Evolutionary conservation across 2,797 vertebrate genomes (phyloP), one percentile per base, ranked within the genome.

Genomic region (Pempheris klunzingeri): DNA sequence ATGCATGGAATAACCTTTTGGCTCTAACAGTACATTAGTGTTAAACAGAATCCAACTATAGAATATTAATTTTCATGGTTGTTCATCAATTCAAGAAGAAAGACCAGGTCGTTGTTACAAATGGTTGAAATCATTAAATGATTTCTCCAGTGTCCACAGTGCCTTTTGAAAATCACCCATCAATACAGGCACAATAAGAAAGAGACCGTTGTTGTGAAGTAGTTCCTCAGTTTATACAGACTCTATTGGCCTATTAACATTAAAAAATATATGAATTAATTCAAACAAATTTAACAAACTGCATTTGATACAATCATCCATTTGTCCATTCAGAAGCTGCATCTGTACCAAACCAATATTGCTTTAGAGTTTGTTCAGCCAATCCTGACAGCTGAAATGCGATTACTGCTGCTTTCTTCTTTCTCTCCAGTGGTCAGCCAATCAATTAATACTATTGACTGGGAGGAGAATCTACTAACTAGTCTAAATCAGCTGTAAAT

Each of bases 401-500:
- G 81, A 82, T 89, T 73, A 81, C 67, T 62, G 71, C 39, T 44
- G 60, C 77, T 82, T 83, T 84, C 66, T 44, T 70, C 79, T 49
- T 63, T 74, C 66, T 82, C 81, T 81, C 64, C 66, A 71, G 61
- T 84, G 81, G 67, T 88, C 73, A 80, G 55, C 61, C 60, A 82
- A 88, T 90, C 86, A 86, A 87, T 89, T 88, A 85, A 74, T 74
- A 55, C 63, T 68, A 88, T 75, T 78, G 84, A 85, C 77, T 78
- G 54, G 17, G 70, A 68, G 69, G 38, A 79, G 26, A 88, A 78
- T 78, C 64, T 73, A 75, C 71, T 83, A 89, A 84, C 82, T 79
- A 81, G 63, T 79, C 71, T 65, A 78, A 90, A 92, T 87, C 68
- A 78, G 70, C 61, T 41, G 71, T 70, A 88, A 86, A 87, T 79